phyloP scores from a whole-genome alignment of 2,888 invertebrate genomes.

The Drepana falcataria region DNA sequence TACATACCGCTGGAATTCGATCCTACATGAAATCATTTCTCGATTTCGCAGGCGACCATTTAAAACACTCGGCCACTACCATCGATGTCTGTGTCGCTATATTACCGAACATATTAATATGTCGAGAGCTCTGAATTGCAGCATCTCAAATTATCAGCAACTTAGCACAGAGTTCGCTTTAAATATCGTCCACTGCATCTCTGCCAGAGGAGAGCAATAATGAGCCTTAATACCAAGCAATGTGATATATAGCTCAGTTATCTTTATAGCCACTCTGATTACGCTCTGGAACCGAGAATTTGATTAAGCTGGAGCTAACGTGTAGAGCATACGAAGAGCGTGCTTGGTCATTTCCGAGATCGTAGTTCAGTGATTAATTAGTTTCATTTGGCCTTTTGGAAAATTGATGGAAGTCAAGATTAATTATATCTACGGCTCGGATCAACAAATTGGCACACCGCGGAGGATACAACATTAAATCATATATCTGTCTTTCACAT shows the following conservation, averaged over 20 bases:
- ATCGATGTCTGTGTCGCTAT: too few species aligned
- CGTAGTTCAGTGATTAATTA: neutral
- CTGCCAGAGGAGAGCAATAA: conserved; percentile 14
- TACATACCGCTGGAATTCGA: too few species aligned
- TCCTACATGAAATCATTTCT: too few species aligned
- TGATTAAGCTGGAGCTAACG: conserved; percentile 27
- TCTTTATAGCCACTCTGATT: conserved; percentile 41
- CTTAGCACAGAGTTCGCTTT: neutral
- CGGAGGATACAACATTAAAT: too few species aligned
- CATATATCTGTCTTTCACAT: too few species aligned
- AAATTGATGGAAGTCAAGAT: neutral
- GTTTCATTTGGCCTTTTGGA: neutral
- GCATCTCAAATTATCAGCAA: neutral
- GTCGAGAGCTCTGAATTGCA: neutral
- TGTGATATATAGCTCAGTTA: conserved; percentile 32
- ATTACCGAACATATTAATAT: too few species aligned
- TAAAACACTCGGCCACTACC: too few species aligned
- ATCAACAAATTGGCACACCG: too few species aligned
- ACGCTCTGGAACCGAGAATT: conserved; percentile 33
- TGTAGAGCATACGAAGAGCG: neutral
- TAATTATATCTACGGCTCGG: neutral
- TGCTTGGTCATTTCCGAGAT: neutral
- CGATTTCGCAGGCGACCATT: too few species aligned
- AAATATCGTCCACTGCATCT: conserved; percentile 17
- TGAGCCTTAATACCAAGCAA: conserved; percentile 26